Conservation (phyloP, 23 tunicate genomes). For the Corella eumyota region DNA sequence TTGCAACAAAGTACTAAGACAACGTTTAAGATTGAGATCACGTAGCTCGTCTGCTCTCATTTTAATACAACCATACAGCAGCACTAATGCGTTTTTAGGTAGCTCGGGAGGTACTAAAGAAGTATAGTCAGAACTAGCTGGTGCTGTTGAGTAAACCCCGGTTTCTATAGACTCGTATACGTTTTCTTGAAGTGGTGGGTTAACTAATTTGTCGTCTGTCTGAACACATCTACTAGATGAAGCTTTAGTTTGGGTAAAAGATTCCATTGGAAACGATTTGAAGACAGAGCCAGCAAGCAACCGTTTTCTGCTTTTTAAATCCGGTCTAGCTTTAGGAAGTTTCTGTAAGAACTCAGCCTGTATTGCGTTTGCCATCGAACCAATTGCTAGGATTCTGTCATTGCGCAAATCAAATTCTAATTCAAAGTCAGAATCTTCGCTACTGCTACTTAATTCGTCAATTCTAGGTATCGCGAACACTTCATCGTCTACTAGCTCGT, state of each 20-base stretch:
- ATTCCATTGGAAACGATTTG: too few species aligned
- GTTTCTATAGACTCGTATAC: too few species aligned
- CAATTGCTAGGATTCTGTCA: background rate
- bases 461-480: slow-evolving; percentile 2
- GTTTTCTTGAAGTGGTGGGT: too few species aligned
- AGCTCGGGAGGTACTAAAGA: slow-evolving; percentile 6
- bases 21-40: slow-evolving; percentile 4
- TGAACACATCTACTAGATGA: too few species aligned
- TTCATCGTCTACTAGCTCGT: background rate
- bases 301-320: too few species aligned
- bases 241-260: too few species aligned
- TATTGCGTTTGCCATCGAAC: slow-evolving; percentile 21
- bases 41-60: slow-evolving; percentile 41
- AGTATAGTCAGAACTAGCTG: too few species aligned
- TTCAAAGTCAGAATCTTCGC: slow-evolving; percentile 23
- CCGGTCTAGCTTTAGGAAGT: slow-evolving; percentile 10
- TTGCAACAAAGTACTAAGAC: slow-evolving; percentile 1
- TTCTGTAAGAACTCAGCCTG: slow-evolving; percentile 19
- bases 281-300: too few species aligned
- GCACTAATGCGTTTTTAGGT: slow-evolving; percentile 63
- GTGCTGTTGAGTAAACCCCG: too few species aligned
- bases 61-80: slow-evolving; percentile 18
- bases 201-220: too few species aligned
- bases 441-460: slow-evolving; percentile 1
- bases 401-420: background rate